phyloP scores from a whole-genome alignment of 1,140 invertebrate species.

The Sycophila sp. region DNA sequence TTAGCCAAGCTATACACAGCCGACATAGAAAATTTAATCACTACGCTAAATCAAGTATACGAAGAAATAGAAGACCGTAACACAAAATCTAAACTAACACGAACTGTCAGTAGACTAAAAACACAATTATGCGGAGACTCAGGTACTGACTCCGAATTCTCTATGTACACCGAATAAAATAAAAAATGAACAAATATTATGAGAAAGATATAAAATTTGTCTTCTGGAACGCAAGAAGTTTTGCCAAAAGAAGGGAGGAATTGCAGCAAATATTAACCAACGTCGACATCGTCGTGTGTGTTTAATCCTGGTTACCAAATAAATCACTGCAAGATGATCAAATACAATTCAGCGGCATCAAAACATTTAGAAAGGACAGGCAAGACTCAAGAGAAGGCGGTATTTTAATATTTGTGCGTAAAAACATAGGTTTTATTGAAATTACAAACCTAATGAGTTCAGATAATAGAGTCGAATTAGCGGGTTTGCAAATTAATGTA shows the following conservation, averaged over 20 bases:
- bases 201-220: not conserved
- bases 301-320: not conserved
- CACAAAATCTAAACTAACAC: not conserved
- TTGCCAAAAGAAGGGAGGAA: not conserved
- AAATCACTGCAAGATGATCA: not conserved
- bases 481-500: not conserved
- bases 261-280: not conserved
- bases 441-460: not conserved
- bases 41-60: too few relatives aligned
- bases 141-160: too few relatives aligned
- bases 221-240: constrained; percentile 8
- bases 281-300: not conserved
- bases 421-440: constrained; percentile 6
- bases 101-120: not conserved
- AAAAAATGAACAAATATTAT: not conserved
- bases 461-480: not conserved
- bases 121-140: too few relatives aligned
- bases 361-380: constrained; percentile 7
- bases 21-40: too few relatives aligned
- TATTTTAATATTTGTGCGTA: not conserved
- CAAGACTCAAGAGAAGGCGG: constrained; percentile 11
- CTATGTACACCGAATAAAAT: too few relatives aligned
- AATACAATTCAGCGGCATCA: not conserved
- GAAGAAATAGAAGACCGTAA: too few relatives aligned
- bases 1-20: too few relatives aligned